A percentile compares a stretch with the other conserved stretches of the same genome.
These are phyloP conservation scores for Serinus canaria DNA, from an alignment of 2,113 vertebrate genomes.

Conservation along the genomic window DNA sequence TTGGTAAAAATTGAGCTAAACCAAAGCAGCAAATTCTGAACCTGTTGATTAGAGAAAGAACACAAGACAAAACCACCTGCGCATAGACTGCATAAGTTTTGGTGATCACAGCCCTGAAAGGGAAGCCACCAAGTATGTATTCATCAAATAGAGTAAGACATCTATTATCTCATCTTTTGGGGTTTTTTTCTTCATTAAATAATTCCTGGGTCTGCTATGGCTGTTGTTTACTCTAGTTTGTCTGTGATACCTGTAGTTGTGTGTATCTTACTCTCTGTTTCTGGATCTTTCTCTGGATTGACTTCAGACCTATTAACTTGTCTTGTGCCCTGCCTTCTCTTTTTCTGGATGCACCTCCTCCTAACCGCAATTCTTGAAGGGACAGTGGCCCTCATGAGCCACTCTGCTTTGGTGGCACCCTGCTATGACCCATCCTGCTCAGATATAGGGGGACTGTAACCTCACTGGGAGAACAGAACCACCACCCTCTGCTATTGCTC, in stretches of 20 bases:
- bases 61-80: not conserved
- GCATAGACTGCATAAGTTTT: not conserved
- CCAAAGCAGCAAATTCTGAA: not conserved
- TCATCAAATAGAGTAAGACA: not conserved
- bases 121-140: not conserved
- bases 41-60: not conserved
- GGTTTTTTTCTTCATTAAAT: not conserved
- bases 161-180: not conserved
- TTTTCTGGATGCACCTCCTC: not conserved
- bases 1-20: not conserved
- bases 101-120: not conserved
- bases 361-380: not conserved
- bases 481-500: not conserved
- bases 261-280: not conserved
- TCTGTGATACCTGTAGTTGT: not conserved
- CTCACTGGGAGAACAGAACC: not conserved
- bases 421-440: not conserved
- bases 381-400: too few species aligned
- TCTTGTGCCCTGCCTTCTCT: not conserved
- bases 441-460: accelerated
- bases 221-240: not conserved
- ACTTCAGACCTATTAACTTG: not conserved
- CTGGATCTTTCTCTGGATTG: not conserved
- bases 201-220: not conserved
- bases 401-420: not conserved